Conservation (phyloP, 2,797 vertebrate species). For the Clarias fuscus region DNA sequence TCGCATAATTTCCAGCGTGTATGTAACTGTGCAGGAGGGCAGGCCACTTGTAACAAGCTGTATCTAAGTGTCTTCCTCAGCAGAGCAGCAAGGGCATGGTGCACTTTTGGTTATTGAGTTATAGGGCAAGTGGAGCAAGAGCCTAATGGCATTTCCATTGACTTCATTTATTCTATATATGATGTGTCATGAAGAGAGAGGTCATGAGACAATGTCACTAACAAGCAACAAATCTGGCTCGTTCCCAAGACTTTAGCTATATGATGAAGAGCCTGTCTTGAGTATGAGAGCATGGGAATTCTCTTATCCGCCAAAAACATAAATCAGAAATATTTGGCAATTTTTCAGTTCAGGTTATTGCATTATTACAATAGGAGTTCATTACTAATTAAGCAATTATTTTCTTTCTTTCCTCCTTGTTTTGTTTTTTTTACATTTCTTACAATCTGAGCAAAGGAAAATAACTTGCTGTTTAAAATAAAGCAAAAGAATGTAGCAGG, state of each 20-base stretch:
- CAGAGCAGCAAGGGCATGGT: constrained; percentile 44
- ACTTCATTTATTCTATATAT: constrained; percentile 54
- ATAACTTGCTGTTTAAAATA: background rate
- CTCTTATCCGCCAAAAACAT: constrained; percentile 20
- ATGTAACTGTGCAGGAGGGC: constrained; percentile 26
- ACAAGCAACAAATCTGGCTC: constrained; percentile 55
- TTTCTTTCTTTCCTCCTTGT: too few relatives aligned
- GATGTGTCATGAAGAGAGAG: constrained; percentile 50
- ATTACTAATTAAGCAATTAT: background rate
- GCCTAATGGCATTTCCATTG: constrained; percentile 53
- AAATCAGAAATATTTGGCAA: constrained; percentile 16
- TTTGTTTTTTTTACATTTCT: background rate
- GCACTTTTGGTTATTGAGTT: constrained; percentile 53
- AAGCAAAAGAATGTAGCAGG: background rate
- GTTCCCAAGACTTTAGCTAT: constrained; percentile 48
- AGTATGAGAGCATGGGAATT: constrained; percentile 41
- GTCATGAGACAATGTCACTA: constrained; percentile 61
- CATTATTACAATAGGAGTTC: background rate
- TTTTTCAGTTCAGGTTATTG: constrained; percentile 18
- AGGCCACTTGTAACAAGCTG: constrained; percentile 37
- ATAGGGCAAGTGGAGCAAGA: constrained; percentile 48
- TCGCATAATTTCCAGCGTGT: constrained; percentile 48
- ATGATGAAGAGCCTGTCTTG: constrained; percentile 60
- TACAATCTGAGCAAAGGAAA: background rate
- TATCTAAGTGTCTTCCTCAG: constrained; percentile 38